Conservation (phyloP, 1,140 invertebrate species). For the Polypedilum pembai region DNA sequence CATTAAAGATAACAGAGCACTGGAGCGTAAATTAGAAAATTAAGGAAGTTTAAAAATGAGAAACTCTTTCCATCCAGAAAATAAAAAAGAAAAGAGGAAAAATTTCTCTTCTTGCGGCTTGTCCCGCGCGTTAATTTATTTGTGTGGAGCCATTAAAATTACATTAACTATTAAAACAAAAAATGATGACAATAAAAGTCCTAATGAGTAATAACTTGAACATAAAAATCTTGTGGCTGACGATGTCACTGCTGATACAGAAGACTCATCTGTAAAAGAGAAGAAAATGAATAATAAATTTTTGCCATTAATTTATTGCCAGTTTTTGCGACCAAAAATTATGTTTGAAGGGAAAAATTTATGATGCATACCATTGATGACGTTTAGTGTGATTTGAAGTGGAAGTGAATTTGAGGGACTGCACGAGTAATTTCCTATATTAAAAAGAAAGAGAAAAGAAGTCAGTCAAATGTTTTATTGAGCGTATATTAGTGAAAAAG, state of each 20-base stretch:
- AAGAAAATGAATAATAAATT: constrained; percentile 26
- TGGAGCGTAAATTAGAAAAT: background rate
- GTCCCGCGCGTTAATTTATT: constrained; percentile 20
- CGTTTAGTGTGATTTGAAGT: constrained; percentile 41
- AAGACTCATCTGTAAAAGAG: constrained; percentile 22
- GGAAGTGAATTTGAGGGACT: constrained; percentile 42
- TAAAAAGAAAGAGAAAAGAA: background rate
- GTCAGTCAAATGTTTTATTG: too few relatives aligned
- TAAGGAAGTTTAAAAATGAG: background rate
- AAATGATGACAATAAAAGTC: constrained; percentile 27
- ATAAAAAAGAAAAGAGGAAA: background rate
- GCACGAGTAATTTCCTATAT: constrained; percentile 42
- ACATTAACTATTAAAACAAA: constrained; percentile 28
- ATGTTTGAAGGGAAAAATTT: constrained; percentile 10
- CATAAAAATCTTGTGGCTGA: constrained; percentile 28
- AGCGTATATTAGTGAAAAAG: too few relatives aligned
- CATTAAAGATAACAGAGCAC: background rate
- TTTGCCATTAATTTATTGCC: constrained; percentile 21
- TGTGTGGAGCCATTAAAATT: constrained; percentile 24
- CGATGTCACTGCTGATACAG: constrained; percentile 25
- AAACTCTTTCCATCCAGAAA: background rate
- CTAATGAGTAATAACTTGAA: constrained; percentile 28
- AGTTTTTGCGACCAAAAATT: constrained; percentile 6
- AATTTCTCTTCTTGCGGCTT: background rate
- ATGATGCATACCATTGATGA: constrained; percentile 40